A percentile compares a stretch with the other conserved stretches of the same genome.
phyloP scores from a whole-genome alignment of 2,888 invertebrate genomes.

The Herminia tarsipennalis region DNA sequence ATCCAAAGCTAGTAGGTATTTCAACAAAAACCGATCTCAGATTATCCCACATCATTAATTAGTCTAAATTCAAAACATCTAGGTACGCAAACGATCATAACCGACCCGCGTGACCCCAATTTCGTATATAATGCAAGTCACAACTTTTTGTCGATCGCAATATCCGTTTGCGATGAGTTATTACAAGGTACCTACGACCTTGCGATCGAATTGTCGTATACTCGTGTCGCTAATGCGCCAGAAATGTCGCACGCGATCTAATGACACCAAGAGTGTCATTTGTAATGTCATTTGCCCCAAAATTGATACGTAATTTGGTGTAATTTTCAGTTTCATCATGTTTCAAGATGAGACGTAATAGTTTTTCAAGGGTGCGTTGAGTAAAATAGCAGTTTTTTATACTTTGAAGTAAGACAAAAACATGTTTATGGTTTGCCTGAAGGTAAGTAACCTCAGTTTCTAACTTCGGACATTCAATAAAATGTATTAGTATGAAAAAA shows the following conservation, averaged over 20 bases:
- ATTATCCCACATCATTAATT: slow-evolving; percentile 7
- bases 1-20: too few species aligned
- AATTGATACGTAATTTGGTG: slow-evolving; percentile 33
- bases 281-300: slow-evolving; percentile 30
- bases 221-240: slow-evolving; percentile 32
- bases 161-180: slow-evolving; percentile 40
- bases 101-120: slow-evolving; percentile 46
- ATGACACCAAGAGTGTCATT: slow-evolving; percentile 14
- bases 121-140: slow-evolving; percentile 52
- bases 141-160: slow-evolving; percentile 43
- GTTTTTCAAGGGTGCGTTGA: slow-evolving; percentile 9
- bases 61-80: slow-evolving; percentile 8
- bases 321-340: slow-evolving; percentile 17
- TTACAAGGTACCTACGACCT: slow-evolving; percentile 38
- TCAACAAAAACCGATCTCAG: too few species aligned
- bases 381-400: too few species aligned
- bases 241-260: slow-evolving; percentile 42
- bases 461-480: too few species aligned
- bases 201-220: slow-evolving; percentile 29
- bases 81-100: background rate
- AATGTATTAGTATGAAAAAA: too few species aligned
- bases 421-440: too few species aligned
- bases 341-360: slow-evolving; percentile 9
- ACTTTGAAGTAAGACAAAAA: too few species aligned
- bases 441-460: too few species aligned